Evolutionary conservation across 2,888 invertebrate genomes (phyloP).

Genomic region (Tupiocoris notatus): DNA sequence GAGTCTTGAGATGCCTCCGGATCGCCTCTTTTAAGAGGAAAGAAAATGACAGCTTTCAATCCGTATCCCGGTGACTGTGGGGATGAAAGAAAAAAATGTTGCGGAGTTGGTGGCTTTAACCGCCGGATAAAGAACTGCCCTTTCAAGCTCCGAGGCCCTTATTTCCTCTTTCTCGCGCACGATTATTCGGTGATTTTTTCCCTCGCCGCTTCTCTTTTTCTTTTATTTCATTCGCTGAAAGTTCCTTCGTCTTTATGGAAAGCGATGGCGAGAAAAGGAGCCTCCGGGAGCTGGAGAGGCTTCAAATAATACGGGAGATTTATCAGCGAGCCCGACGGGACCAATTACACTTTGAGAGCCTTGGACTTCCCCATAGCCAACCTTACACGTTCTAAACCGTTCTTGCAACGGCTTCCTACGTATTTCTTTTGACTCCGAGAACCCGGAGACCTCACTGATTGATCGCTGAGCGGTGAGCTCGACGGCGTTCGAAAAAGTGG

Average conservation of each 20-base stretch:
- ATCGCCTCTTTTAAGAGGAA: background rate
- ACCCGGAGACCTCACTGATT: background rate
- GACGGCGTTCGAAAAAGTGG: background rate
- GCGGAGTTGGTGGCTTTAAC: slow-evolving; percentile 10
- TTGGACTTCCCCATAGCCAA: background rate
- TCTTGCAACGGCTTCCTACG: background rate
- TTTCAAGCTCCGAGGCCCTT: background rate
- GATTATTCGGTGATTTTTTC: background rate
- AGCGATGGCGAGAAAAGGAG: background rate
- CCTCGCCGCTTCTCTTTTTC: background rate
- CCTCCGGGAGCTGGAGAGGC: slow-evolving; percentile 9
- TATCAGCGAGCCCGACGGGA: slow-evolving; percentile 30
- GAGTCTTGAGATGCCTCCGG: background rate
- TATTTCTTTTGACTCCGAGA: background rate
- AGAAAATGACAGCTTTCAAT: slow-evolving; percentile 36
- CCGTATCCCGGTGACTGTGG: background rate
- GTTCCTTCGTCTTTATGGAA: background rate
- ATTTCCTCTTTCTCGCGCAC: background rate
- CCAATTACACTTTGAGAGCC: slow-evolving; percentile 27
- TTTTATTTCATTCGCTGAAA: background rate
- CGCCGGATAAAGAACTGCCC: slow-evolving; percentile 20
- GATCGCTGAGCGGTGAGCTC: background rate
- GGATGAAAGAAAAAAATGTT: background rate
- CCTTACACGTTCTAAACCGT: background rate
- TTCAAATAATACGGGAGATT: slow-evolving; percentile 22